Base-by-base conservation (phyloP, 2,797 vertebrate genomes). In the Botia kubotai region DNA sequence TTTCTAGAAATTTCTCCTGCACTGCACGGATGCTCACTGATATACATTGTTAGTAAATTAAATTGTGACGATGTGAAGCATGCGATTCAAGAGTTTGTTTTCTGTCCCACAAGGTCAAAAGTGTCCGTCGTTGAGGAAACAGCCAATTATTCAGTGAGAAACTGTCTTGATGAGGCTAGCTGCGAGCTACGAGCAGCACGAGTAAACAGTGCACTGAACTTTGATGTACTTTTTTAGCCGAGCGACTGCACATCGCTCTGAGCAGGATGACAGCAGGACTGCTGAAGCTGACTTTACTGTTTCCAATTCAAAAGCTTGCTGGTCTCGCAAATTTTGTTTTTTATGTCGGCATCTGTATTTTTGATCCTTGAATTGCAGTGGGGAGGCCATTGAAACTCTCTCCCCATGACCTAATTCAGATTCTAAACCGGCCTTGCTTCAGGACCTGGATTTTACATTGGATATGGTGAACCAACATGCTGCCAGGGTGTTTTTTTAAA, bases 191-290 rank as follows among this genome's bases (percentile, higher is more conserved):
- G 46, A 72, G 48, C 65, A 29, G 7, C 62, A 66, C 60, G 52
- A 65, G 68, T 79, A 63, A 72, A 79, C 46, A 69, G 43, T 26
- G 39, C 48, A 36, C 70, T 80, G 77, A 79, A 72, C 77, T 72
- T 80, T 73, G 77, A 80, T 73, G 77, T 80, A 65, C 23, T 72
- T 72, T 79, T 46, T 72, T 48, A 79, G 68, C 77, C 63, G 68
- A 79, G 58, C 29, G 58, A 53, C 77, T 79, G 77, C 77, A 72
- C 60, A 80, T 72, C 70, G 48, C 70, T 80, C 66, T 80, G 33
- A 72, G 70, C 14, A 55, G 72, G 77, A 79, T 66, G 69, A 80
- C 60, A 80, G 77, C 60, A 13, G 50, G 50, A 29, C 77, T 66
- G 58, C 11, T 33, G 39, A 73, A 72, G 70, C 77, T 80, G 77